Evolutionary conservation across 2,888 invertebrate species (phyloP), one percentile per base, ranked within the genome.

Genomic region (Aelia acuminata): DNA sequence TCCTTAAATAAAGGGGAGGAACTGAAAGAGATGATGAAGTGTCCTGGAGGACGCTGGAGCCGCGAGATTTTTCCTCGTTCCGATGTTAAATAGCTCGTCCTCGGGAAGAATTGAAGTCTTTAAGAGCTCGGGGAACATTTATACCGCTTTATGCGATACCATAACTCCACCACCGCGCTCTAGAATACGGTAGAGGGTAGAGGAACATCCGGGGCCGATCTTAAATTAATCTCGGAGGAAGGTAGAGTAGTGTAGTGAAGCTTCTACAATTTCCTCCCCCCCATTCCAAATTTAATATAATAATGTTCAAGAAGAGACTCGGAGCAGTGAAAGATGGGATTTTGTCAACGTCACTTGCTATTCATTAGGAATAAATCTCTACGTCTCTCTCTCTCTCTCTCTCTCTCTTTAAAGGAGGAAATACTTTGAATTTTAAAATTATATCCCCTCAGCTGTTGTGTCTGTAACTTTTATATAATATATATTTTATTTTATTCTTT

Each of bases 21-120:
- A 26, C 3, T 43, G n/a, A 43, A 22, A 80, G 80, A 43, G 80
- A 80, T 80, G 80, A 80, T 80, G 43, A 80, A 80, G 80, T 43
- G 7, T 22, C 3, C 0, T 3, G 5, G 2, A 31, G 80, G 8
- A 43, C 80, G 39, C 43, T 4, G n/a, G n/a, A n/a, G 22, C 22
- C 43, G 18, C 39, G 57, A 85, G 85, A 85, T 85, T 85, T 85
- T 85, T 85, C 49, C 85, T 85, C 43, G 85, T 85, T 85, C 39
- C 31, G 35, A 39, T 85, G 31, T 3, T 85, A 53, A 57, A 57
- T 85, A 85, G 57, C 53, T 13, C 49, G 85, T 26, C 15, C 35
- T 35, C 18, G 26, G 85, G 53, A 31, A 22, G 85, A 85, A 85
- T 85, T 85, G 53, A 85, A 85, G 53, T 85, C 85, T 53, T 53